phyloP scores from a whole-genome alignment of 2,113 vertebrate genomes.

The Callionymus lyra region DNA sequence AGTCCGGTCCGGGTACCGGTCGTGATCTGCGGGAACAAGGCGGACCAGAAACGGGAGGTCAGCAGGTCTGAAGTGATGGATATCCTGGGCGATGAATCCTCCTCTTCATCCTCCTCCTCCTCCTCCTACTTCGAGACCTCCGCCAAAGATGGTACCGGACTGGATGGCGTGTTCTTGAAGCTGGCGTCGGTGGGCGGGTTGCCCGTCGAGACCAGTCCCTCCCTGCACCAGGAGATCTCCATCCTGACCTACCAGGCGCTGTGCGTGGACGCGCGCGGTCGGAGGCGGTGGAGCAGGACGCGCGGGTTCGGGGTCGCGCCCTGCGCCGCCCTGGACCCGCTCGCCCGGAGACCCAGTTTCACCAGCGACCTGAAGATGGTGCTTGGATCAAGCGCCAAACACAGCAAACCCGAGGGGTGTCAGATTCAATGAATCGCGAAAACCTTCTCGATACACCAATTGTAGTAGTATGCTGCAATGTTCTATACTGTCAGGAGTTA shows the following conservation, averaged over 20 bases:
- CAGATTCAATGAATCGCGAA: constrained; percentile 67
- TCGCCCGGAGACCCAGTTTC: constrained; percentile 66
- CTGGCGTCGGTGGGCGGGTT: constrained; percentile 56
- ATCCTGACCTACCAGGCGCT: constrained; percentile 54
- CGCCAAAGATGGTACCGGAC: constrained; percentile 52
- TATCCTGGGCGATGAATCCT: constrained; percentile 36
- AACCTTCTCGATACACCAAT: constrained; percentile 50
- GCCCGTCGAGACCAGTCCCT: constrained; percentile 56
- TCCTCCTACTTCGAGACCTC: constrained; percentile 54
- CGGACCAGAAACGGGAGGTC: constrained; percentile 44
- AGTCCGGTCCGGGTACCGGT: constrained; percentile 22
- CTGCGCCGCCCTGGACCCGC: constrained; percentile 55
- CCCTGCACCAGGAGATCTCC: constrained; percentile 52
- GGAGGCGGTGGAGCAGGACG: constrained; percentile 21
- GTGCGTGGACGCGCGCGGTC: constrained; percentile 29
- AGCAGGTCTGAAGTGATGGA: constrained; percentile 23
- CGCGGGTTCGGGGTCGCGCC: constrained; percentile 31
- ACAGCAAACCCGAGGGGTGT: constrained; percentile 64
- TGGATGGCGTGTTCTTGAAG: constrained; percentile 53
- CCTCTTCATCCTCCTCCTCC: constrained; percentile 26
- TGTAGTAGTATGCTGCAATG: constrained; percentile 64
- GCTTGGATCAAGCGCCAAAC: constrained; percentile 56
- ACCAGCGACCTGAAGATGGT: constrained; percentile 62
- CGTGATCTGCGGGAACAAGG: constrained; percentile 66
- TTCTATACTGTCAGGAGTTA: constrained; percentile 59